phyloP scores from a whole-genome alignment of 2,113 vertebrate genomes.

The Cyprinodon tularosa region DNA sequence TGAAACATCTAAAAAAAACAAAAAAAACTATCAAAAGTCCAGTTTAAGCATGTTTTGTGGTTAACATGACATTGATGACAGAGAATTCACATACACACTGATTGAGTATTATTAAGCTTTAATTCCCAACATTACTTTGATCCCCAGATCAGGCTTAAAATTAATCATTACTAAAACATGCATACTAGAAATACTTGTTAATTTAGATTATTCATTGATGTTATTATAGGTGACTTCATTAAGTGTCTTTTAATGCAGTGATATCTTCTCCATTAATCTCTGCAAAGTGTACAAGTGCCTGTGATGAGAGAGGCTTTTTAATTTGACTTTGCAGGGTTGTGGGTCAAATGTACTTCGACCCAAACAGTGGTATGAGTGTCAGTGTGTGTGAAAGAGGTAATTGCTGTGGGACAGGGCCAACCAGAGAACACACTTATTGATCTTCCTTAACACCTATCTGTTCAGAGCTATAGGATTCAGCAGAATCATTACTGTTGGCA shows the following conservation, averaged over 20 bases:
- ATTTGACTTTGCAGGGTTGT: conserved; percentile 57
- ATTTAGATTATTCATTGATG: neutral
- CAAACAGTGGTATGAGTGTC: conserved; percentile 10
- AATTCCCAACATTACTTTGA: neutral
- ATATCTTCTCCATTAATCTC: neutral
- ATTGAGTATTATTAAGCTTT: neutral
- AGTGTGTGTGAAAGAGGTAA: conserved; percentile 47
- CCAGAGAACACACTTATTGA: conserved; percentile 68
- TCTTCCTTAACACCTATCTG: conserved; percentile 60
- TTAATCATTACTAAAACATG: neutral
- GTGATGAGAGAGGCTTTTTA: conserved; percentile 22
- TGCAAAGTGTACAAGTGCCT: neutral
- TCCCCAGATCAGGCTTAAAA: neutral
- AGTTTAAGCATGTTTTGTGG: no score
- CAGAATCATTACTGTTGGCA: neutral
- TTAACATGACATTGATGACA: no score
- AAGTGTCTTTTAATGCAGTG: neutral
- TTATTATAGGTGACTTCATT: neutral
- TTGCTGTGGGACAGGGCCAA: conserved; percentile 65
- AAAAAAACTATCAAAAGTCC: no score
- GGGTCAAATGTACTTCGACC: conserved; percentile 57
- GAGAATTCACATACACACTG: no score
- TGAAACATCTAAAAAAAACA: no score
- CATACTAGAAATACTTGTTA: neutral
- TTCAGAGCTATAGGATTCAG: conserved; percentile 10